Conservation (phyloP, 2,797 vertebrate genomes). For the Pitangus sulphuratus region DNA sequence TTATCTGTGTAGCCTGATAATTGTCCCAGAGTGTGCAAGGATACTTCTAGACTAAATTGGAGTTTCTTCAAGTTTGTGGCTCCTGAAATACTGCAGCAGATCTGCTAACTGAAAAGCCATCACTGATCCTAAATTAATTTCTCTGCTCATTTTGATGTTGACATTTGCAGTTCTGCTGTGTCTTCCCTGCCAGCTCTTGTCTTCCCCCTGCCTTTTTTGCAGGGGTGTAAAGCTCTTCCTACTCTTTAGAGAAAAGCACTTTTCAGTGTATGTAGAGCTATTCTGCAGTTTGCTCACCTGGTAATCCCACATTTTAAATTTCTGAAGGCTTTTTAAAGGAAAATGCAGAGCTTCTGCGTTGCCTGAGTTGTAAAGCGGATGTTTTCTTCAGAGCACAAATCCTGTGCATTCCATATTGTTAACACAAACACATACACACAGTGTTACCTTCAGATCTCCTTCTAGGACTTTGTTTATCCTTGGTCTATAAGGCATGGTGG, state of each 20-base stretch:
- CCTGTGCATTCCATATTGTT: not conserved
- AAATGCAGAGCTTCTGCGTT: not conserved
- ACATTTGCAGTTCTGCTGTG: not conserved
- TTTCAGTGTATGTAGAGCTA: not conserved
- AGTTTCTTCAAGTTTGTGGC: not conserved
- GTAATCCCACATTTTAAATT: not conserved
- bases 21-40: not conserved
- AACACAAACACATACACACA: not conserved
- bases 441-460: not conserved
- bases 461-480: not conserved
- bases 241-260: not conserved
- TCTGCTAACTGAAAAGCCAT: not conserved
- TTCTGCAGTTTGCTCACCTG: not conserved
- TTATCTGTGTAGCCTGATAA: not conserved
- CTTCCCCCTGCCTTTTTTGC: slow-evolving; percentile 2
- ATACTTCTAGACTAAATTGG: not conserved
- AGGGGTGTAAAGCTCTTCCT: not conserved
- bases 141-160: not conserved
- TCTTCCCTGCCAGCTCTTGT: slow-evolving; percentile 4
- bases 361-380: not conserved
- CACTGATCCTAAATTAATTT: not conserved
- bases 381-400: not conserved
- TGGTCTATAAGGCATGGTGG: not conserved
- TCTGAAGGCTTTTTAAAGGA: not conserved
- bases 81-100: not conserved